Conservation (phyloP, 1,140 invertebrate species). For the Drosophila bipectinata region DNA sequence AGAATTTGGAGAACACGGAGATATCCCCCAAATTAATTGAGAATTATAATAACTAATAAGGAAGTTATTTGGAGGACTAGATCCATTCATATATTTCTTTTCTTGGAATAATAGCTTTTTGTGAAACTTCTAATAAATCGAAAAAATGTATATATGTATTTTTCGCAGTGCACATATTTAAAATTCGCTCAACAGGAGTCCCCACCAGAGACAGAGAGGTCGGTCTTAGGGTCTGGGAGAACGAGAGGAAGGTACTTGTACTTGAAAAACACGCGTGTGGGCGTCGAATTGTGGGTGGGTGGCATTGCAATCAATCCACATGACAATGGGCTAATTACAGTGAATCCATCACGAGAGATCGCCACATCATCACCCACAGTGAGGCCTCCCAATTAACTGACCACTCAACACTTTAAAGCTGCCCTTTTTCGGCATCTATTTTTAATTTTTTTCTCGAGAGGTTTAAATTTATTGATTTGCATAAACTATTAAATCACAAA, state of each 20-base stretch:
- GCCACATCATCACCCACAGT: slow-evolving; percentile 8
- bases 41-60: no score
- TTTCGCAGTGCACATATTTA: not conserved
- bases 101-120: not conserved
- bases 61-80: no score
- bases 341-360: slow-evolving; percentile 35
- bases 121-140: no score
- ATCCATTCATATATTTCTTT: no score
- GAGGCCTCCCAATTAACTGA: not conserved
- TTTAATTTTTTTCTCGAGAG: no score
- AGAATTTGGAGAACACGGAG: no score
- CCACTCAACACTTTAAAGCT: slow-evolving; percentile 25
- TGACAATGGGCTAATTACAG: slow-evolving; percentile 45
- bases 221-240: slow-evolving; percentile 1
- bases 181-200: not conserved
- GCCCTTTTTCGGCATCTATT: slow-evolving; percentile 3
- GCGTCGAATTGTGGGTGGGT: slow-evolving; percentile 26
- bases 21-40: not conserved
- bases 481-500: slow-evolving; percentile 7
- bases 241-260: slow-evolving; percentile 5
- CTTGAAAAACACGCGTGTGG: slow-evolving; percentile 22
- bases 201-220: not conserved
- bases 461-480: not conserved
- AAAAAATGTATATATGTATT: not conserved
- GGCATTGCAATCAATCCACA: slow-evolving; percentile 27